These are phyloP conservation scores for Drosophila ogumai DNA, from an alignment of 1,140 invertebrate species.

Conservation along the genomic window DNA sequence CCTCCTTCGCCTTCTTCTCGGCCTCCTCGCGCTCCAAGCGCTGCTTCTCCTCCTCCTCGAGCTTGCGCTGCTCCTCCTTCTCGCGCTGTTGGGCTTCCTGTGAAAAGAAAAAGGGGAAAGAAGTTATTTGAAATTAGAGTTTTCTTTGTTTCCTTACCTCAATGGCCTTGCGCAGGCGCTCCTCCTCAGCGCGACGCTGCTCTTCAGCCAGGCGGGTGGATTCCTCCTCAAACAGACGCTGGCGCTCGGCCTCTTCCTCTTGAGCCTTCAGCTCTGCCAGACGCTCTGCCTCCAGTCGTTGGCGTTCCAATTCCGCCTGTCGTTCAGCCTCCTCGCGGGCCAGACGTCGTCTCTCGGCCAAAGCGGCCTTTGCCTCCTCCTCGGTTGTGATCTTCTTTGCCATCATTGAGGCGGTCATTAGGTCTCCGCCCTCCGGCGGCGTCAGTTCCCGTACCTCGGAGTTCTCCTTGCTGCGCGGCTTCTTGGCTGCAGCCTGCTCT, in stretches of 20 bases:
- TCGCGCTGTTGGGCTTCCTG: constrained; percentile 88
- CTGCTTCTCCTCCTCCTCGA: constrained; percentile 89
- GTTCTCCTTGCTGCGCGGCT: constrained; percentile 80
- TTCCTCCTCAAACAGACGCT: constrained; percentile 91
- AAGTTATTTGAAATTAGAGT: background rate
- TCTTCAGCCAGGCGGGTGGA: constrained; percentile 89
- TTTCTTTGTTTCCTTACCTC: constrained; percentile 85
- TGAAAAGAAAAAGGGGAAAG: background rate
- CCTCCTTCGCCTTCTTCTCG: constrained; percentile 90
- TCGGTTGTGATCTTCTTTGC: constrained; percentile 91
- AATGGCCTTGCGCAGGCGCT: constrained; percentile 90
- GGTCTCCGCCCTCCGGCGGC: constrained; percentile 69
- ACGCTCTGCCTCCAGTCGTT: constrained; percentile 89
- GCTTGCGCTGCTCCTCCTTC: constrained; percentile 87
- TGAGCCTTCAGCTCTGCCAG: constrained; percentile 90
- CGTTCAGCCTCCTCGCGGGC: constrained; percentile 94
- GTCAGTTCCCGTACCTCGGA: constrained; percentile 78
- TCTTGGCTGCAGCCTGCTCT: constrained; percentile 38
- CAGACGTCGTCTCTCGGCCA: constrained; percentile 93
- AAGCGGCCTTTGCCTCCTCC: constrained; percentile 94
- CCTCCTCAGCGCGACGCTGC: constrained; percentile 90
- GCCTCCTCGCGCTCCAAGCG: constrained; percentile 91
- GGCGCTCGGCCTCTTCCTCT: constrained; percentile 94
- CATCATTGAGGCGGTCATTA: constrained; percentile 88
- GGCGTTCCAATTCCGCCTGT: constrained; percentile 92